Evolutionary conservation across 1,140 invertebrate species (phyloP).

Genomic region (Conopomorpha cramerella): DNA sequence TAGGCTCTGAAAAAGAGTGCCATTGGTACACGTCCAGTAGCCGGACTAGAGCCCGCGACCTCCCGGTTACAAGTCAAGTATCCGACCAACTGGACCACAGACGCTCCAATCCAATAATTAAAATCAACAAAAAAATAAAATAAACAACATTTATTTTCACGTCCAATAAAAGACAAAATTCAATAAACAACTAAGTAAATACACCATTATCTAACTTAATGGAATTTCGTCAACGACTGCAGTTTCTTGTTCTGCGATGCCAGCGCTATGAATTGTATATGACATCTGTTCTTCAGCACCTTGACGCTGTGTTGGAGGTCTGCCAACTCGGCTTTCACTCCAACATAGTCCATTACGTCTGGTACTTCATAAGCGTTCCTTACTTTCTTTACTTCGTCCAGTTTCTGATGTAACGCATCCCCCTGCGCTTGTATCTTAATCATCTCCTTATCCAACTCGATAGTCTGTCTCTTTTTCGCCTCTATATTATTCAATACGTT

Average conservation of each 20-base stretch:
- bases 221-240: too few relatives aligned
- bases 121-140: too few relatives aligned
- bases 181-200: too few relatives aligned
- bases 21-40: too few relatives aligned
- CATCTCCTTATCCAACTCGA: slow-evolving; percentile 25
- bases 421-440: slow-evolving; percentile 26
- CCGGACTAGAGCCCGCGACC: too few relatives aligned
- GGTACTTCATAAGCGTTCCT: slow-evolving; percentile 52
- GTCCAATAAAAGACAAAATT: too few relatives aligned
- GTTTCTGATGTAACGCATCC: slow-evolving; percentile 19
- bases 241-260: slow-evolving; percentile 27
- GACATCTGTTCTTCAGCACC: slow-evolving; percentile 44
- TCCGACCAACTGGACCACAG: too few relatives aligned
- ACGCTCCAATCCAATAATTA: too few relatives aligned
- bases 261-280: slow-evolving; percentile 50
- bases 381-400: slow-evolving; percentile 31
- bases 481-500: slow-evolving; percentile 28
- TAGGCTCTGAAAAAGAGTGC: too few relatives aligned
- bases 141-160: too few relatives aligned
- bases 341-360: slow-evolving; percentile 61
- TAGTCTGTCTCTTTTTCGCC: slow-evolving; percentile 17
- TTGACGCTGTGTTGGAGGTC: slow-evolving; percentile 55
- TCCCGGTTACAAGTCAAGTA: too few relatives aligned
- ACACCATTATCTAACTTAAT: too few relatives aligned
- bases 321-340: slow-evolving; percentile 49